Evolutionary conservation across 2,113 vertebrate genomes (phyloP).

Genomic region (Phaethon lepturus): DNA sequence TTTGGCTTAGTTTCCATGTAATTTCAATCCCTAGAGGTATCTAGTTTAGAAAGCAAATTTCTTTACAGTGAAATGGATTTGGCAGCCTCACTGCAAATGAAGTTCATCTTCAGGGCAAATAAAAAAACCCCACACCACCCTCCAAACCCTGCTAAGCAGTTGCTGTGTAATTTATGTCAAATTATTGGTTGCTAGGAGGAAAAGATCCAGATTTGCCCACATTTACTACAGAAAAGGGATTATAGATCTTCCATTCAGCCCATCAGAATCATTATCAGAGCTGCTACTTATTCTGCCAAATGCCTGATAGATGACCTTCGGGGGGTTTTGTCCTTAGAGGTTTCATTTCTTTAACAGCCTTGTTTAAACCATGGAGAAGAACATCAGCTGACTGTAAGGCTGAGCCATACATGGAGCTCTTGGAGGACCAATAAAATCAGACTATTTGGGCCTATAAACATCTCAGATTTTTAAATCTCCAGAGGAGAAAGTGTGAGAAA

Average conservation of each 20-base stretch:
- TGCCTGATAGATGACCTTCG: conserved; percentile 2
- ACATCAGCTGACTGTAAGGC: neutral
- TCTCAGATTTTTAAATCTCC: conserved; percentile 36
- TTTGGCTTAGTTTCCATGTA: conserved; percentile 62
- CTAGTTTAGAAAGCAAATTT: conserved; percentile 70
- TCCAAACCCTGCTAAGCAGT: conserved; percentile 23
- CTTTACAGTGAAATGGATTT: conserved; percentile 74
- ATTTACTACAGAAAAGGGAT: conserved; percentile 38
- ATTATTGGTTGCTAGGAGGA: conserved; percentile 61
- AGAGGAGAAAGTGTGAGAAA: neutral
- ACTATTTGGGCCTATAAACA: conserved; percentile 5
- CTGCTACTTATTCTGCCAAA: conserved; percentile 32
- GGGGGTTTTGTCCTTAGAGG: neutral
- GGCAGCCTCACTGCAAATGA: conserved; percentile 61
- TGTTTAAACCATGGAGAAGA: conserved; percentile 9
- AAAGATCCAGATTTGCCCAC: conserved; percentile 34
- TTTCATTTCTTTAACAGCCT: conserved; percentile 1
- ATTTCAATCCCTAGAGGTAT: conserved; percentile 54
- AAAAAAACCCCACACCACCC: neutral
- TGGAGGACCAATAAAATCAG: conserved; percentile 24
- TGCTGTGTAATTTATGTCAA: conserved; percentile 61
- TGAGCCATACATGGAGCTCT: neutral
- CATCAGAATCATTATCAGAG: conserved; percentile 23
- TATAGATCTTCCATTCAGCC: conserved; percentile 45
- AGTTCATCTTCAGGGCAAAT: conserved; percentile 75